Base-by-base conservation (phyloP, 2,797 vertebrate species). In the Helarctos malayanus region DNA sequence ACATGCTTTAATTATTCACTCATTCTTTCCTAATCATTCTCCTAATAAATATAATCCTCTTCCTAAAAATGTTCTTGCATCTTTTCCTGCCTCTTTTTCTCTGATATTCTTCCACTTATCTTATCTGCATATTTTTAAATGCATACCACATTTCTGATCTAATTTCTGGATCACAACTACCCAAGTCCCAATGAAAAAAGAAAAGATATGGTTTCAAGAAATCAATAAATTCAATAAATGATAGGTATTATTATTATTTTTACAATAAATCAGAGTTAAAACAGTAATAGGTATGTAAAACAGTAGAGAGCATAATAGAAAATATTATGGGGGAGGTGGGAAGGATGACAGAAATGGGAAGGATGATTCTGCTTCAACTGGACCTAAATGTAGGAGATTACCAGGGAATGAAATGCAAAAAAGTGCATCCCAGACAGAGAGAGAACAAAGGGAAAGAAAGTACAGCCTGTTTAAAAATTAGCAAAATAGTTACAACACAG, bases 391-490 rank as follows among this genome's bases (percentile, higher is more conserved):
- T 19, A 23, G 54, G n/a, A 27, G 32, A 65, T 65, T 47, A n/a
- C 6, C 13, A 57, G 25, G 76, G 29, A 91, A 81, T 49, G 19
- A 75, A 63, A 61, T 47, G 65, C 47, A 83, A 27, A 73, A 32
- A 92, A 63, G 29, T 18, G 38, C 38, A 56, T 15, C 27, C 61
- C 29, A 87, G 35, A 57, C 13, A 56, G 56, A 63, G 10, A 65
- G 57, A 65, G 57, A 32, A 45, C 15, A 52, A 54, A 35, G 13
- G 21, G 41, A 32, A 32, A 45, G 29, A 85, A 82, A 52, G 19
- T 56, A 75, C 7, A 25, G 59, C 86, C 19, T 76, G 45, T 52
- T 84, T 52, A 54, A 38, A 94, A 96, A 93, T 61, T 25, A 89
- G 78, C 45, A 82, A 89, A 94, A 93, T 4, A 25, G 25, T n/a